Conservation (phyloP, 2,797 vertebrate genomes). For the Danionella dracula region DNA sequence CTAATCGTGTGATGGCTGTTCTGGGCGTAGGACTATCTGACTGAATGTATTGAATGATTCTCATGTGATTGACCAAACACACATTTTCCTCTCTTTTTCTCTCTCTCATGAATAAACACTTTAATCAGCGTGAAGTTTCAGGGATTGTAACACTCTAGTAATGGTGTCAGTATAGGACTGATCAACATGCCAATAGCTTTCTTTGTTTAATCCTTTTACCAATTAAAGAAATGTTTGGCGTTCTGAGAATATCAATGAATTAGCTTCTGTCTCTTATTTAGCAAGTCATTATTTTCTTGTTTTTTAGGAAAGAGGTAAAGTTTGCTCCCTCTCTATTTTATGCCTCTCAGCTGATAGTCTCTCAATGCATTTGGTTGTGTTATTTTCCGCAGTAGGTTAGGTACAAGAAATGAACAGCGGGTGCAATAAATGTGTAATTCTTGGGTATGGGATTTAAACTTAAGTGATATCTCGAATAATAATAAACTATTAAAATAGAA, state of each 20-base stretch:
- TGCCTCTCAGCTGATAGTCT: not conserved
- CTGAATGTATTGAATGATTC: not conserved
- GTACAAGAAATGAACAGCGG: no score
- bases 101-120: not conserved
- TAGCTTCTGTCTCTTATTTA: no score
- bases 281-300: not conserved
- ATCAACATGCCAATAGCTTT: no score
- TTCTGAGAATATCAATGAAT: no score
- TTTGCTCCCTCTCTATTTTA: not conserved
- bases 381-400: slow-evolving; percentile 9
- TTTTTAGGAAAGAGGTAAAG: not conserved
- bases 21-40: not conserved
- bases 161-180: not conserved
- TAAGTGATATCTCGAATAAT: no score
- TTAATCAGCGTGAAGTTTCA: not conserved
- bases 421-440: no score
- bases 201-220: no score
- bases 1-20: not conserved
- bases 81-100: not conserved
- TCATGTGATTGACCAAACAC: not conserved
- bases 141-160: not conserved
- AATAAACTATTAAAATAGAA: no score
- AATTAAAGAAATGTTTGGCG: no score
- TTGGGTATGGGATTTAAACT: no score
- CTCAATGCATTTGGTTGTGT: slow-evolving; percentile 2